Base-by-base conservation (phyloP, 2,888 invertebrate genomes). In the Galeruca laticollis region DNA sequence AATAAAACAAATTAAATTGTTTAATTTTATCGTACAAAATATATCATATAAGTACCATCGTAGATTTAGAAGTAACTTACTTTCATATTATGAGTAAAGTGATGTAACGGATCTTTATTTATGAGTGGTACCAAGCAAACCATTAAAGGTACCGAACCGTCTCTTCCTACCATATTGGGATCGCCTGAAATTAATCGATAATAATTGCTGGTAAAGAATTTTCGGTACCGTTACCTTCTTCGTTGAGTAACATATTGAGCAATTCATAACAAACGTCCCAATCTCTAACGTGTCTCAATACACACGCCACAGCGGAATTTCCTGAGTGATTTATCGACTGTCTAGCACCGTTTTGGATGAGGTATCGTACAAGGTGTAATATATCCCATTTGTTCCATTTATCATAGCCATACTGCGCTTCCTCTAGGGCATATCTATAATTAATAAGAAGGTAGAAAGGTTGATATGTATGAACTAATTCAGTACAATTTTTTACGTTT, bases 361-460 rank as follows among this genome's bases (percentile, higher is more conserved):
- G 82, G 77, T 85, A 85, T 13, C 90, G 84, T 37, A 93, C 90
- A 76, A 93, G 86, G 82, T 92, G 91, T 63, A 93, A 84, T 57
- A 93, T 90, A 81, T 92, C 92, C 89, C 92, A 92, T 80, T 92
- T 92, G 78, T 90, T 91, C 92, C 91, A 92, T 72, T 90, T 90
- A 77, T 90, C 89, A 78, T 91, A 90, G 8, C 91, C 91, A 78
- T 90, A 91, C 69, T 84, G 82, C 15, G 90, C 90, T 82, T 92
- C 92, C 82, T 92, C 92, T 73, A 92, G 80, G 0, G 92, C 91
- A 82, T 92, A 92, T 26, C 91, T 69, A 18, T 2, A 54, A 26
- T n/a, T n/a, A n/a, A n/a, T n/a, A n/a, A n/a, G n/a, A n/a, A n/a
- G n/a, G n/a, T n/a, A n/a, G n/a, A n/a, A n/a, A n/a, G n/a, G n/a